Evolutionary conservation across 2,113 vertebrate species (phyloP).

Genomic region (Empidonax alnorum): DNA sequence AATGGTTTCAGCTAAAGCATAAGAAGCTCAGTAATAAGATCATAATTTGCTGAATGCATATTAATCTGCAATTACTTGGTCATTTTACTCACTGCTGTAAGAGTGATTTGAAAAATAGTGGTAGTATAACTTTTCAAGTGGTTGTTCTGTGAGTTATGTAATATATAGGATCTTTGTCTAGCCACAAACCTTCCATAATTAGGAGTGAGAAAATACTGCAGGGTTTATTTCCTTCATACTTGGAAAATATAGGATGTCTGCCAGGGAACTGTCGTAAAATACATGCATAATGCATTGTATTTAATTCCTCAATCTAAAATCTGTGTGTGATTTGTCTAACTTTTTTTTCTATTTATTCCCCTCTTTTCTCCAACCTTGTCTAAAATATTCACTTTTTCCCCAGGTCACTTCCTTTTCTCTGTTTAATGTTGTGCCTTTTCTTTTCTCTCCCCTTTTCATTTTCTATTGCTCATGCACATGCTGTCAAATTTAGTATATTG

Average conservation of each 20-base stretch:
- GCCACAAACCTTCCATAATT: neutral
- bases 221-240: neutral
- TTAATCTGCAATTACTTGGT: neutral
- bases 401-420: neutral
- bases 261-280: neutral
- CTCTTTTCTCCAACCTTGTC: neutral
- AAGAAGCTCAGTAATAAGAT: neutral
- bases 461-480: neutral
- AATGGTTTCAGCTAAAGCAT: neutral
- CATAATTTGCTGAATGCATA: neutral
- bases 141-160: conserved; percentile 1
- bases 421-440: neutral
- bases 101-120: neutral
- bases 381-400: neutral
- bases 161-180: neutral
- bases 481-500: neutral
- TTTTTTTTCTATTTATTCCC: neutral
- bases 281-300: neutral
- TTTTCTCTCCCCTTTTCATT: neutral
- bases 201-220: conserved; percentile 5
- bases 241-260: neutral
- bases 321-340: neutral
- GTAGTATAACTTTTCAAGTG: neutral
- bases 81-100: neutral
- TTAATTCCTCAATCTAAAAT: neutral